phyloP scores from a whole-genome alignment of 2,113 vertebrate species.

The Nothoprocta perdicaria region DNA sequence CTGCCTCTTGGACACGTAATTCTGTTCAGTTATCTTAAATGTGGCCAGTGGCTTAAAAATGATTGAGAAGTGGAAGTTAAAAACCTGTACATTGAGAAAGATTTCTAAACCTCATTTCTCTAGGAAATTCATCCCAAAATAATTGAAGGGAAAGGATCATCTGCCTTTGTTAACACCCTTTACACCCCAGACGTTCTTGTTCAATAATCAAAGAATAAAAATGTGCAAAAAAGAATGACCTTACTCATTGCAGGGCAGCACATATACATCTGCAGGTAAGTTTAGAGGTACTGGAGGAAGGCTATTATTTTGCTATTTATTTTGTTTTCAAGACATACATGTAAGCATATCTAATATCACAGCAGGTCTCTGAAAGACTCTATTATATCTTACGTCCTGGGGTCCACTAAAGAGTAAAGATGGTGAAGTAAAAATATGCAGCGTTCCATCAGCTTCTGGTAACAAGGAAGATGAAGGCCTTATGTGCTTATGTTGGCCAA shows the following conservation, averaged over 20 bases:
- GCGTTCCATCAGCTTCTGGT: not conserved
- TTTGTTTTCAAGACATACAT: not conserved
- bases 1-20: not conserved
- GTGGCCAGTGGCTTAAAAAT: not conserved
- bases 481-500: not conserved
- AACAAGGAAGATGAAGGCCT: constrained; percentile 2
- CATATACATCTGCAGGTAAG: not conserved
- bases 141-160: not conserved
- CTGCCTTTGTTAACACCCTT: not conserved
- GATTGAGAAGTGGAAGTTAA: not conserved
- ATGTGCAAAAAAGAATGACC: not conserved
- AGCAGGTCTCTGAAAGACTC: not conserved
- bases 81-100: not conserved
- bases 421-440: not conserved
- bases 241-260: not conserved
- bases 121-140: not conserved
- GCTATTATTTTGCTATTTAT: not conserved
- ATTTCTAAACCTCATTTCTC: not conserved
- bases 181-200: not conserved
- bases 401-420: not conserved
- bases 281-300: not conserved
- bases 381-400: not conserved
- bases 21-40: not conserved
- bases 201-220: not conserved
- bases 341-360: not conserved